Percentiles rank a stretch among this genome's conserved stretches.
phyloP scores from a whole-genome alignment of 2,113 vertebrate species.

The Semicossyphus pulcher region DNA sequence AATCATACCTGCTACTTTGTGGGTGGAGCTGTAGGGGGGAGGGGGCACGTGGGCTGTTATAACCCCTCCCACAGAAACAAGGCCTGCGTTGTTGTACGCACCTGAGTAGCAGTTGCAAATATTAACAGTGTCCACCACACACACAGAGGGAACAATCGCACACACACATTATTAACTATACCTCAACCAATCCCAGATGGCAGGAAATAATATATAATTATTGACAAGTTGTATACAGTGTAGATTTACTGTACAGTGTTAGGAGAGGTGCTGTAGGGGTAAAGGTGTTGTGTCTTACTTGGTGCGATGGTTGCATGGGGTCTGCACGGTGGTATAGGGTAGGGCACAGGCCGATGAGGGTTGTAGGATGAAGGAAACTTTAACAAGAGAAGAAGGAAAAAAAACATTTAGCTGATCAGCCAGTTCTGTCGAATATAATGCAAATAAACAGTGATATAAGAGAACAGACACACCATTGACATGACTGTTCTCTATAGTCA shows the following conservation, averaged over 20 bases:
- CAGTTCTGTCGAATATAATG: background rate
- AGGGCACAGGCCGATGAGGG: conserved; percentile 96
- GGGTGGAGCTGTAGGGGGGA: conserved; percentile 88
- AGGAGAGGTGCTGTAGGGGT: background rate
- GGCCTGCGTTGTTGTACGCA: conserved; percentile 96
- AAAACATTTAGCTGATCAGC: background rate
- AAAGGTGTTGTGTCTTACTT: conserved; percentile 87
- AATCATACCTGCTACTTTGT: conserved; percentile 90
- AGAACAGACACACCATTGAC: too few relatives aligned
- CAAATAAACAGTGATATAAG: background rate
- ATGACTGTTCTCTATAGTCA: too few relatives aligned
- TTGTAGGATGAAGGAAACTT: conserved; percentile 96
- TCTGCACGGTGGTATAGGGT: conserved; percentile 96
- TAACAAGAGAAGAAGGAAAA: conserved; percentile 8
- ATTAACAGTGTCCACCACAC: conserved; percentile 63
- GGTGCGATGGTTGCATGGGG: conserved; percentile 96
- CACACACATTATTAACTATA: background rate
- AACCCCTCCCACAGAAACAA: conserved; percentile 93
- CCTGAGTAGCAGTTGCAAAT: conserved; percentile 86
- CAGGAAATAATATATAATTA: background rate
- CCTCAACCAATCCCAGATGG: conserved; percentile 19
- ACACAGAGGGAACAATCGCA: conserved; percentile 17
- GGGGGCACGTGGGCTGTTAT: conserved; percentile 90
- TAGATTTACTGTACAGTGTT: background rate
- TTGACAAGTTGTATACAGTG: background rate